Evolutionary conservation across 2,888 invertebrate genomes (phyloP).

Genomic region (Sericinus montela): DNA sequence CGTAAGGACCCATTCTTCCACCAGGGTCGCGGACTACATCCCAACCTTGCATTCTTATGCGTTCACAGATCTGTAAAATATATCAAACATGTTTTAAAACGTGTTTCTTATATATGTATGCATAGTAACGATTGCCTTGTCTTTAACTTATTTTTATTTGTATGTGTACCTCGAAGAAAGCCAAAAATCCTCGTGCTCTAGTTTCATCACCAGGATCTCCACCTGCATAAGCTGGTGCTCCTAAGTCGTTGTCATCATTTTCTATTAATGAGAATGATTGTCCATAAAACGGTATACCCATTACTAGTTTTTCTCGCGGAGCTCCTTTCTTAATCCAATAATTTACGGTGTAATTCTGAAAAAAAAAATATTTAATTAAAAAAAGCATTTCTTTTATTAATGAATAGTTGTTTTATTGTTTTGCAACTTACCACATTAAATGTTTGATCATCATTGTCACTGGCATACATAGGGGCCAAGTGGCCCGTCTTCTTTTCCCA

Average conservation of each 20-base stretch:
- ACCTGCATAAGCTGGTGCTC: conserved; percentile 89
- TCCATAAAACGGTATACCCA: conserved; percentile 94
- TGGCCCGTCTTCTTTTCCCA: conserved; percentile 96
- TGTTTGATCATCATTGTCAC: conserved; percentile 85
- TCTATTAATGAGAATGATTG: conserved; percentile 91
- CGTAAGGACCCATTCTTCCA: conserved; percentile 93
- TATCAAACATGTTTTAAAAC: neutral
- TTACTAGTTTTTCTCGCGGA: conserved; percentile 85
- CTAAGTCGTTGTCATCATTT: conserved; percentile 81
- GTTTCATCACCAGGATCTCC: conserved; percentile 94
- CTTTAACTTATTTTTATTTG: neutral
- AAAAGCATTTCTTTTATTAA: no score
- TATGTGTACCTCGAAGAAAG: conserved; percentile 88
- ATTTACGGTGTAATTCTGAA: conserved; percentile 90
- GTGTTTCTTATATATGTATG: neutral
- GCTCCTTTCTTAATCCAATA: conserved; percentile 93
- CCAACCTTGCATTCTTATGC: conserved; percentile 87
- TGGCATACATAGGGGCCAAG: conserved; percentile 90
- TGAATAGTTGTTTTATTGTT: no score
- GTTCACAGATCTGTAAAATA: conserved; percentile 85
- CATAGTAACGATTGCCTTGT: no score
- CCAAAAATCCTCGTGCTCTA: conserved; percentile 90
- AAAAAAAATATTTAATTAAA: neutral
- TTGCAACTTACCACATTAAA: conserved; percentile 84
- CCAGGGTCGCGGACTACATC: conserved; percentile 86